Conservation (phyloP, 2,888 invertebrate genomes). For the Dasysyrphus albostriatus region DNA sequence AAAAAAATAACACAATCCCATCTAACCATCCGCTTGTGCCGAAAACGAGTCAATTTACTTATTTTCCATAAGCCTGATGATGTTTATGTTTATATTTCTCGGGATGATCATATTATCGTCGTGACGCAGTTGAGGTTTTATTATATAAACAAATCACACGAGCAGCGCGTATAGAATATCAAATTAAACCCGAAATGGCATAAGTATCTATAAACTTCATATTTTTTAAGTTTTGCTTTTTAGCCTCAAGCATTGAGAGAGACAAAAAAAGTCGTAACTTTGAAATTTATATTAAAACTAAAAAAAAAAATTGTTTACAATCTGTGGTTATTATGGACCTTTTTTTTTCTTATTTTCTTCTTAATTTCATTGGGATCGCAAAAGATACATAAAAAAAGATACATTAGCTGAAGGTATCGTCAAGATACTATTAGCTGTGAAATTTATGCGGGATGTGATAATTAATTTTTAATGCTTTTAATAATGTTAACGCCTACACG, state of each 20-base stretch:
- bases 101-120: background rate
- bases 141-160: constrained; percentile 48
- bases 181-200: constrained; percentile 31
- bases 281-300: constrained; percentile 14
- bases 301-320: background rate
- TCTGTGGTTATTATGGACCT: background rate
- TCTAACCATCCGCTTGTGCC: background rate
- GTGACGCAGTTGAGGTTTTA: constrained; percentile 29
- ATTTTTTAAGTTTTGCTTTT: background rate
- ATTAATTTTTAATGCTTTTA: constrained; percentile 49
- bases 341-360: constrained; percentile 30
- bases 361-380: constrained; percentile 29
- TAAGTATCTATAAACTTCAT: constrained; percentile 1
- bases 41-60: constrained; percentile 55
- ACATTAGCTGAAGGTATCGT: constrained; percentile 56
- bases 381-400: constrained; percentile 48
- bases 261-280: constrained; percentile 31
- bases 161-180: constrained; percentile 38
- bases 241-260: background rate
- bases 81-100: background rate
- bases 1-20: constrained; percentile 23
- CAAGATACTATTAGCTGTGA: constrained; percentile 55
- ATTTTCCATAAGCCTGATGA: constrained; percentile 10
- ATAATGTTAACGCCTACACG: constrained; percentile 48
- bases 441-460: constrained; percentile 63